Base-by-base conservation (phyloP, 2,888 invertebrate genomes). In the Nemotelus pantherinus region DNA sequence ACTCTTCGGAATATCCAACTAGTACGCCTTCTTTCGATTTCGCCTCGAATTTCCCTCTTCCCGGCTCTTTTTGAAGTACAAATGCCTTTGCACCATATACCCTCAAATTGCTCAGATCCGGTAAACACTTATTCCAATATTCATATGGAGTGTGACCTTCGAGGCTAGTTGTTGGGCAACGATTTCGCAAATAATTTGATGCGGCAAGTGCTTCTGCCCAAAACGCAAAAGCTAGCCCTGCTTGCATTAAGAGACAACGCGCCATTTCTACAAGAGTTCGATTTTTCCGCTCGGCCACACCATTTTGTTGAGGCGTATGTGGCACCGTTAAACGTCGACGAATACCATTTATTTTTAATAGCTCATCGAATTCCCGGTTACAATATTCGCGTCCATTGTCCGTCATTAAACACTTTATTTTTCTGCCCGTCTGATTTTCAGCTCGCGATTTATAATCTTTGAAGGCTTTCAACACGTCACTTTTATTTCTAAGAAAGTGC, bases 1-100 rank as follows among this genome's bases (percentile, higher is more conserved):
- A 79, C 58, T 77, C 63, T n/a, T 80, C 77, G n/a, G 80, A 77
- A 58, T 83, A 83, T 41, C 83, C 83, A 7, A 83, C 57, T 45
- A 83, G 81, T 3, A 81, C 81, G 3, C 82, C 80, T 77, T 82
- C 81, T 75, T 80, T 79, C 5, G 78, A 64, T 72, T 81, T 76
- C 2, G 80, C 60, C 3, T 83, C 81, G 9, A 84, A 82, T 78
- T 83, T 83, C 44, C 81, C 80, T 78, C 77, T 80, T 3, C 64
- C 64, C 0, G 81, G 80, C 39, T 77, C 55, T 58, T 77, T 78
- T 25, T 77, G 25, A 3, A 78, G 70, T 39, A 77, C 68, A 53
- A 50, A 77, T n/a, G 71, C 70, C 45, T 77, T 77, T 39, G 70
- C 53, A 44, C 78, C 70, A 47, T 53, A 78, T 10, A 45, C 48